Evolutionary conservation across 2,797 vertebrate genomes (phyloP), one percentile per base, ranked within the genome.

Genomic region (Silurus lanzhouensis): DNA sequence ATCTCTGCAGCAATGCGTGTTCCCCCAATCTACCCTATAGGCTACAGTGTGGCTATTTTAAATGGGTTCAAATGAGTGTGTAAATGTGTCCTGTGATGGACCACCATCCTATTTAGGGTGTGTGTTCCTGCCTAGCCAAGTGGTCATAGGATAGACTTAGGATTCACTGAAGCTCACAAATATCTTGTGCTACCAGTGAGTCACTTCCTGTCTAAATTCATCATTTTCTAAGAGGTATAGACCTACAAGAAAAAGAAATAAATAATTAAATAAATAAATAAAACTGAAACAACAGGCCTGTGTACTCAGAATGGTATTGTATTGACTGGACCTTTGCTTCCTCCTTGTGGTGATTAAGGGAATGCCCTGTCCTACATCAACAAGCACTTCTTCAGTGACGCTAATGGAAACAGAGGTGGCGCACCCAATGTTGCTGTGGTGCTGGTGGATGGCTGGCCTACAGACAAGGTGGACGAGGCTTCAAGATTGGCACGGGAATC

Each of bases 361-460:
- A 97, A 96, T 81, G 98, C 98, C 87, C 96, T 99, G 87, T 96
- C 95, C 84, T 99, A 96, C 93, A 94, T 97, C 90, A 98, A 96
- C 92, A 97, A 95, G 92, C 97, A 95, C 92, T 99, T 97, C 95
- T 99, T 98, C 93, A 96, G 90, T 57, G 97, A 99, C 63, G 92
- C 94, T 83, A 98, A 96, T 12, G 98, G 98, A 22, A 99, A 99
- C 92, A 91, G 98, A 81, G 97, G 97, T 0, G 91, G 94, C 0
- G 97, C 97, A 0, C 96, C 98, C 14, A 99, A 99, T 0, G 98
- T 99, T 84, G 97, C 94, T 0, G 95, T 99, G 90, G 96, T 98
- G 68, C 88, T 99, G 89, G 97, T 99, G 91, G 98, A 99, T 0
- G 98, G 98, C 46, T 99, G 98, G 98, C 98, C 98, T 0, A 99